Conservation (phyloP, 2,888 invertebrate species). For the Leptopilina drosophilae region DNA sequence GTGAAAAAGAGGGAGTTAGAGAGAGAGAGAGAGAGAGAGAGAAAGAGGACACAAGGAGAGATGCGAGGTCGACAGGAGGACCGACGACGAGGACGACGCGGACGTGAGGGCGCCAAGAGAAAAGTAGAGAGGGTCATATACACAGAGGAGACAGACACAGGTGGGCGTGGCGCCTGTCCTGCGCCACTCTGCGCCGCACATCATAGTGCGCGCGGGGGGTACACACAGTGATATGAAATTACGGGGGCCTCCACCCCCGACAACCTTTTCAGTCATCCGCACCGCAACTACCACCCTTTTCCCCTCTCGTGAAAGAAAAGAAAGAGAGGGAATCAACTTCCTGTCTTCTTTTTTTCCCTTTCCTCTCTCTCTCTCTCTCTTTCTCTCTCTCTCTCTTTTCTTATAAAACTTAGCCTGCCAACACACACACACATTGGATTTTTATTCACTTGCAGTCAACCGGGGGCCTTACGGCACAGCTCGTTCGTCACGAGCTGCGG, state of each 20-base stretch:
- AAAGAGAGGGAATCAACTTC: not conserved
- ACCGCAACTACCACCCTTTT: constrained; percentile 25
- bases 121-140: constrained; percentile 57
- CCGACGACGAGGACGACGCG: constrained; percentile 47
- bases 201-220: constrained; percentile 53
- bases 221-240: constrained; percentile 50
- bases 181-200: constrained; percentile 61
- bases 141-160: constrained; percentile 65
- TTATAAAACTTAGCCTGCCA: constrained; percentile 9
- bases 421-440: not conserved
- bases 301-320: constrained; percentile 43
- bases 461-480: constrained; percentile 54
- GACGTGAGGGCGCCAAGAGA: constrained; percentile 58
- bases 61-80: constrained; percentile 44
- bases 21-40: constrained; percentile 4
- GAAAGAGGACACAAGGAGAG: constrained; percentile 20
- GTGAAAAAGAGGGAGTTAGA: not conserved
- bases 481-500: constrained; percentile 63
- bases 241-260: constrained; percentile 45
- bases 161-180: constrained; percentile 73
- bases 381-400: not conserved
- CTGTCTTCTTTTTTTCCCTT: constrained; percentile 2
- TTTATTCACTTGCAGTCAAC: constrained; percentile 52
- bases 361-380: too few relatives aligned
- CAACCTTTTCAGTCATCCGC: constrained; percentile 38